A percentile compares a stretch with the other conserved stretches of the same genome.
phyloP scores from a whole-genome alignment of 2,888 invertebrate genomes.

The Dryobotodes eremita region DNA sequence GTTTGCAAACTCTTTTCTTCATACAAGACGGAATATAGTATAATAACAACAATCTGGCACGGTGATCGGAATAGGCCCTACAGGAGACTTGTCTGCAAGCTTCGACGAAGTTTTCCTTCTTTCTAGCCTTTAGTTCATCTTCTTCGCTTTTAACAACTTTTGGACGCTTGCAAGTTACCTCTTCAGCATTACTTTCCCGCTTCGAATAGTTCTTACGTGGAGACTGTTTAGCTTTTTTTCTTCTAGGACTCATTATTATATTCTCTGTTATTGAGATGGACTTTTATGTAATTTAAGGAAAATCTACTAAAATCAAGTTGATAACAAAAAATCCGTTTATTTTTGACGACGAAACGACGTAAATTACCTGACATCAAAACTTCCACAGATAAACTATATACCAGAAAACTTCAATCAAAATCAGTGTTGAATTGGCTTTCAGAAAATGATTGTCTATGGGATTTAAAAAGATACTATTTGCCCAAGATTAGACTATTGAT shows the following conservation, averaged over 20 bases:
- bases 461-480: no score
- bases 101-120: constrained; percentile 81
- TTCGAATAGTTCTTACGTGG: constrained; percentile 58
- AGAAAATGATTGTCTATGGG: no score
- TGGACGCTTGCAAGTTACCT: constrained; percentile 69
- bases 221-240: constrained; percentile 73
- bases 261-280: not conserved
- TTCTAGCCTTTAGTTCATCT: constrained; percentile 73
- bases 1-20: constrained; percentile 73
- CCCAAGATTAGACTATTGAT: no score
- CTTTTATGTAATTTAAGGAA: not conserved
- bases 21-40: constrained; percentile 81
- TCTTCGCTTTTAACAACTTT: constrained; percentile 69
- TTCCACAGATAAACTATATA: no score
- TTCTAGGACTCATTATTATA: constrained; percentile 75
- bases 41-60: constrained; percentile 77
- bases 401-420: no score
- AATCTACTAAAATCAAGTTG: not conserved
- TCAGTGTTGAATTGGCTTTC: no score
- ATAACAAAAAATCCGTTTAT: not conserved
- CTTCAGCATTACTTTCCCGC: constrained; percentile 66
- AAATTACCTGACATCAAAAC: not conserved
- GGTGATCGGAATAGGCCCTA: constrained; percentile 78
- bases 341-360: not conserved
- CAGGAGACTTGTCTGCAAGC: constrained; percentile 84